phyloP scores from a whole-genome alignment of 2,888 invertebrate genomes.

The Chymomyza procnemis region DNA sequence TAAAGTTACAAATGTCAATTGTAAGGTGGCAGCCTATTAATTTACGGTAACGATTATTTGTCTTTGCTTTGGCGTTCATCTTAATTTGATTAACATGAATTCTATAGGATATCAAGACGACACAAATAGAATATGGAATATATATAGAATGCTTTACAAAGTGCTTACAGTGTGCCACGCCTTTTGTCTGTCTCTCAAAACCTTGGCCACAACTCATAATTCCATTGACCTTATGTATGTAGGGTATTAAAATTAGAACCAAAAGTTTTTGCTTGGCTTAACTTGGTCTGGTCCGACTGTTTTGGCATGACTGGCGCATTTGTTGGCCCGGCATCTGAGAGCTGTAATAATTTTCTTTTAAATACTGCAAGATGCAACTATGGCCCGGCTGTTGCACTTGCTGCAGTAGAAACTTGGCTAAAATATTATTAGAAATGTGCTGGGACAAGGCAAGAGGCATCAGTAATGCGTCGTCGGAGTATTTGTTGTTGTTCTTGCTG shows the following conservation, averaged over 20 bases:
- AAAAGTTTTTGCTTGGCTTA: background rate
- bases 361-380: slow-evolving; percentile 47
- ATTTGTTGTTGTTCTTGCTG: slow-evolving; percentile 6
- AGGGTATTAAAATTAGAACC: slow-evolving; percentile 51
- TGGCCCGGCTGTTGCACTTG: slow-evolving; percentile 50
- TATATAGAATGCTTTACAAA: too few species aligned
- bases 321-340: slow-evolving; percentile 43
- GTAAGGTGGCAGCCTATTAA: too few species aligned
- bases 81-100: too few species aligned
- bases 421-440: slow-evolving; percentile 69
- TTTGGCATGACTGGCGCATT: slow-evolving; percentile 56
- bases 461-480: slow-evolving; percentile 47
- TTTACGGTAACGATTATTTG: too few species aligned
- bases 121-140: too few species aligned
- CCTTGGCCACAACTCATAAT: too few species aligned
- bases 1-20: too few species aligned
- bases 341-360: slow-evolving; percentile 60
- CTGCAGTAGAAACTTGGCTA: slow-evolving; percentile 2
- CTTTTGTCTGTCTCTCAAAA: too few species aligned
- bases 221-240: too few species aligned
- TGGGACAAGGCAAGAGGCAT: slow-evolving; percentile 23
- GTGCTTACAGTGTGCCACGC: too few species aligned
- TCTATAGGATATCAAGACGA: too few species aligned
- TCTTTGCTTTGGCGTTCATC: too few species aligned
- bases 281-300: background rate